A percentile compares a stretch with the other conserved stretches of the same genome.
phyloP scores from a whole-genome alignment of 2,113 vertebrate species.

The Oxyura jamaicensis region DNA sequence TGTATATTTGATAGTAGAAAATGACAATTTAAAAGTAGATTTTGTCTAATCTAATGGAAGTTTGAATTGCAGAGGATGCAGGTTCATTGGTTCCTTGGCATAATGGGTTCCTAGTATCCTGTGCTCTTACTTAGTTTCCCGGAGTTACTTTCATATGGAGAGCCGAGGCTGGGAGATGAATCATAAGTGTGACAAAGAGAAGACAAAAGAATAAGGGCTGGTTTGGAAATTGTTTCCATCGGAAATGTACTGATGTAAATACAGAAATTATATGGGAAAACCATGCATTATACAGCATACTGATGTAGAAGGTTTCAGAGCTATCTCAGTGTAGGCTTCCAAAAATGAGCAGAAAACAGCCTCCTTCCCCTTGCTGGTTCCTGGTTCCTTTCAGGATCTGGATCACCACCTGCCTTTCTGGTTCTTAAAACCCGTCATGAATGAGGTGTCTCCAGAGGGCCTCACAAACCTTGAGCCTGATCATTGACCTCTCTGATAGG shows the following conservation, averaged over 20 bases:
- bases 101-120: not conserved
- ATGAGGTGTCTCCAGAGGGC: not conserved
- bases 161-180: not conserved
- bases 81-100: not conserved
- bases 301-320: not conserved
- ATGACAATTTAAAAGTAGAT: not conserved
- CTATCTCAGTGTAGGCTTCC: not conserved
- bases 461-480: not conserved
- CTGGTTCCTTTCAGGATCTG: not conserved
- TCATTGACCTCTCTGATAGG: not conserved
- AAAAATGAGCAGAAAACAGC: not conserved
- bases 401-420: not conserved
- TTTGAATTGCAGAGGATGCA: not conserved
- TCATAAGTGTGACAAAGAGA: conserved; percentile 18
- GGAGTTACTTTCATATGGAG: not conserved
- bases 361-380: not conserved
- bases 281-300: not conserved
- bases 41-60: not conserved
- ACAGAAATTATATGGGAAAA: not conserved
- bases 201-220: not conserved
- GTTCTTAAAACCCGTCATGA: not conserved
- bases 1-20: not conserved
- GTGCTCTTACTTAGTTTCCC: conserved; percentile 17
- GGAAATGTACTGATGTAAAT: not conserved
- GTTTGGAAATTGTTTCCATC: not conserved